Evolutionary conservation across 1,140 invertebrate genomes (phyloP).

Genomic region (Marisa cornuarietis): DNA sequence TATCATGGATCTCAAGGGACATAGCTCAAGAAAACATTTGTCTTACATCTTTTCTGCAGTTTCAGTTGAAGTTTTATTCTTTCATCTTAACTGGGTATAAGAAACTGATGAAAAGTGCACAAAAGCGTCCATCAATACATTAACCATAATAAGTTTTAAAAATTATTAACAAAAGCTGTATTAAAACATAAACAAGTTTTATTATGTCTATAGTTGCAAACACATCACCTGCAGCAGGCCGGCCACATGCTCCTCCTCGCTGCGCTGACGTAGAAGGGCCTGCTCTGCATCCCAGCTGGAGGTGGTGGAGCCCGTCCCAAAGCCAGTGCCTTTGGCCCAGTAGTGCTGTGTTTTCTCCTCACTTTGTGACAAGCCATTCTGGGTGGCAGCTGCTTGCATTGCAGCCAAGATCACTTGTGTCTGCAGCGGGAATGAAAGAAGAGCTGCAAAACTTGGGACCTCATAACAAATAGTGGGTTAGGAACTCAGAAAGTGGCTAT

Average conservation of each 20-base stretch:
- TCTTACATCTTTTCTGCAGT: too few species aligned
- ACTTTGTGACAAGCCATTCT: slow-evolving; percentile 69
- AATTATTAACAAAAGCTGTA: too few species aligned
- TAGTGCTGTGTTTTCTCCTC: slow-evolving; percentile 82
- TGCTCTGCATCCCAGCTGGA: slow-evolving; percentile 97
- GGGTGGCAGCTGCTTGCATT: slow-evolving; percentile 46
- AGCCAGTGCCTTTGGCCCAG: slow-evolving; percentile 94
- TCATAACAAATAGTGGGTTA: neutral
- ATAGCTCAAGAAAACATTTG: too few species aligned
- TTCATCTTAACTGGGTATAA: too few species aligned
- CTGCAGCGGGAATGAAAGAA: slow-evolving; percentile 24
- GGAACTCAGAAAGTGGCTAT: too few species aligned
- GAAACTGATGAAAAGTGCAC: too few species aligned
- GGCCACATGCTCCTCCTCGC: slow-evolving; percentile 93
- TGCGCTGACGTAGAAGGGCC: slow-evolving; percentile 84
- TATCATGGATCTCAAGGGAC: too few species aligned
- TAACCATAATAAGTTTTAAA: too few species aligned
- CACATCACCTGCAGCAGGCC: slow-evolving; percentile 73
- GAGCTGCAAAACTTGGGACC: neutral
- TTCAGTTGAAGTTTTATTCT: too few species aligned
- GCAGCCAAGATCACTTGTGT: slow-evolving; percentile 55
- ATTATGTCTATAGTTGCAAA: too few species aligned
- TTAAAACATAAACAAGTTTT: too few species aligned
- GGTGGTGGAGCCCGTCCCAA: slow-evolving; percentile 92
- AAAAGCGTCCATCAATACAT: too few species aligned